Base-by-base conservation (phyloP, 2,888 invertebrate genomes). In the Chrysodeixis includens region DNA sequence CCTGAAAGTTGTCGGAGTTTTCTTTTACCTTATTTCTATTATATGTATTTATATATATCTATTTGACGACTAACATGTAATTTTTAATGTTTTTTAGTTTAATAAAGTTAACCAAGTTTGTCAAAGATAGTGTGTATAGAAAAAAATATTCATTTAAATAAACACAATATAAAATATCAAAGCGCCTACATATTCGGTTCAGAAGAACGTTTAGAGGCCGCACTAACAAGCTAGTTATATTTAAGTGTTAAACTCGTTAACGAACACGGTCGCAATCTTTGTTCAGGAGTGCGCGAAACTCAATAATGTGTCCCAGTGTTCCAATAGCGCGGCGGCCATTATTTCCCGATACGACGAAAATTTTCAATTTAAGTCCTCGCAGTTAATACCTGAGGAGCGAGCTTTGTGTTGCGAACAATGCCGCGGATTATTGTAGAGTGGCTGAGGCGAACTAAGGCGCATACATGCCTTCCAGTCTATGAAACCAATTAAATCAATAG, bases 281-380 rank as follows among this genome's bases (percentile, higher is more conserved):
- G 68, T 72, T 66, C 60, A 44, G 35, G 53, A 67, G 75, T 69
- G 64, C 65, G 75, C 71, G 66, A 74, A 70, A 77, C 72, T 76
- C 66, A 79, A 83, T 81, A 82, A 76, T 71, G 69, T 66, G 70
- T 72, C 72, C 65, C 71, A 61, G 55, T 57, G 75, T 61, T 78
- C 66, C 74, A 78, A 76, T 81, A 76, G 76, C 73, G 70, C 67
- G 74, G 63, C 68, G 55, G 51, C 76, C 62, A 78, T 82, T 83
- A 84, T 84, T 80, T 75, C 79, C 61, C 71, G 66, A 70, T 78
- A 79, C 71, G 78, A 61, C 66, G 81, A 79, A 83, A 85, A 85
- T 86, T 84, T 86, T 85, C 85, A 86, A 86, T 85, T 84, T 82
- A 82, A 83, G 76, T 83, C 76, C 53, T 71, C 79, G 79, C 78